These are phyloP conservation scores for Scaptomyza tumidula DNA, from an alignment of 2,888 invertebrate genomes.

Conservation along the genomic window DNA sequence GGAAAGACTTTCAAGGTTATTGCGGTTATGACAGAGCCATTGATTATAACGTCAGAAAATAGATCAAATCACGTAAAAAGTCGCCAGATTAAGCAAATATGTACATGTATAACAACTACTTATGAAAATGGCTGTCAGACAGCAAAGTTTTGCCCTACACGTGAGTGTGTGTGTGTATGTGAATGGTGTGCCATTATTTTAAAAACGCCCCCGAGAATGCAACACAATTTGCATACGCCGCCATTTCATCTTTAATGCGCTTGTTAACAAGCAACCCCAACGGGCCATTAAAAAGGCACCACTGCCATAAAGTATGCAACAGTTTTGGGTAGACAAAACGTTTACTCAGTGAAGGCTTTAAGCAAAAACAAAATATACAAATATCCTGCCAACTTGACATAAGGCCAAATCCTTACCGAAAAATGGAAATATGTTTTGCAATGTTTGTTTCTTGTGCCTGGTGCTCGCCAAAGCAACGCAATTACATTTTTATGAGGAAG, in stretches of 20 bases:
- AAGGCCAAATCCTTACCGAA: constrained; percentile 21
- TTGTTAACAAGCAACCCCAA: constrained; percentile 42
- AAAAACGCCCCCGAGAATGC: constrained; percentile 54
- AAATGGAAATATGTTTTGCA: constrained; percentile 32
- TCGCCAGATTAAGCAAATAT: constrained; percentile 25
- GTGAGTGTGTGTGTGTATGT: too few relatives aligned
- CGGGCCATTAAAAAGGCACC: constrained; percentile 33
- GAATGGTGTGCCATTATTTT: constrained; percentile 23
- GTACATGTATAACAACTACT: background rate
- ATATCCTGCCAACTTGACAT: constrained; percentile 18
- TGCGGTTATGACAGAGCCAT: constrained; percentile 8
- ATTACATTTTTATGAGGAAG: constrained; percentile 50
- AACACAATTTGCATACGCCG: constrained; percentile 58
- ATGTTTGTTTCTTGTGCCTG: constrained; percentile 18
- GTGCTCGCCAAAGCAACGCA: constrained; percentile 37
- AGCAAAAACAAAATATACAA: constrained; percentile 1
- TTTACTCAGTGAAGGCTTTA: constrained; percentile 28
- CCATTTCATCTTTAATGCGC: constrained; percentile 51
- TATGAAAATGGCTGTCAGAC: background rate
- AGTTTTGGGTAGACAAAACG: constrained; percentile 45
- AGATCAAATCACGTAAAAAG: constrained; percentile 33
- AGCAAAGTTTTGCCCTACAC: constrained; percentile 19
- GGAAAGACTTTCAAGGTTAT: constrained; percentile 11
- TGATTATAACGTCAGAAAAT: constrained; percentile 11
- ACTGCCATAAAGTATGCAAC: constrained; percentile 37